Evolutionary conservation across 2,888 invertebrate species (phyloP).

Genomic region (Caenorhabditis becei): DNA sequence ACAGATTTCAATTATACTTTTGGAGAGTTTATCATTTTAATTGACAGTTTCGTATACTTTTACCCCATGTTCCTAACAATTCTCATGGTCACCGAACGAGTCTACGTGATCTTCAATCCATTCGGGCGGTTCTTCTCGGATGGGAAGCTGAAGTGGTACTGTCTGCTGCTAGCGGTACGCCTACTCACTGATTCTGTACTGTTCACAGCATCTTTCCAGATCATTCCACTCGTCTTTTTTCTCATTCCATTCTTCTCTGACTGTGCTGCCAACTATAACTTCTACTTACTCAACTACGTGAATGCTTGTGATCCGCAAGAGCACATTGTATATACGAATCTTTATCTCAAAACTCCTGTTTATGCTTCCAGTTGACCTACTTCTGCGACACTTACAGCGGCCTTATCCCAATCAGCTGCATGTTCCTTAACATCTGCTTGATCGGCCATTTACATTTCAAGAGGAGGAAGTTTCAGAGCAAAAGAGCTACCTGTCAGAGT

Average conservation of each 20-base stretch:
- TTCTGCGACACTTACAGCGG: slow-evolving; percentile 30
- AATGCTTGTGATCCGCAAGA: slow-evolving; percentile 30
- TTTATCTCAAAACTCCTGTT: too few species aligned
- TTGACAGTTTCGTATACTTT: slow-evolving; percentile 19
- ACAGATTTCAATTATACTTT: neutral
- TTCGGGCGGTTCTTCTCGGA: slow-evolving; percentile 18
- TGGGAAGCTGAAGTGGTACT: slow-evolving; percentile 16
- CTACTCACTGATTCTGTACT: neutral
- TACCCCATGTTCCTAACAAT: slow-evolving; percentile 32
- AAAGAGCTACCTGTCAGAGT: neutral
- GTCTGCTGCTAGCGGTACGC: slow-evolving; percentile 12
- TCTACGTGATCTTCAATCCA: slow-evolving; percentile 22
- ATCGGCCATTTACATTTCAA: slow-evolving; percentile 17
- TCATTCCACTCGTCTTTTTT: neutral
- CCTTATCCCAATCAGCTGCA: slow-evolving; percentile 10
- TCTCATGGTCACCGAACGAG: slow-evolving; percentile 27
- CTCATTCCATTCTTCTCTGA: slow-evolving; percentile 29
- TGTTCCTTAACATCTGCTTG: slow-evolving; percentile 18
- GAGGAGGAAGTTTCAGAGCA: neutral
- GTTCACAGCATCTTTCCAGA: slow-evolving; percentile 8
- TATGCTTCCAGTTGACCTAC: slow-evolving; percentile 26
- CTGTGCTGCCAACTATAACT: slow-evolving; percentile 26
- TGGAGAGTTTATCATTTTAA: slow-evolving; percentile 15
- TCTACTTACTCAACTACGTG: slow-evolving; percentile 19
- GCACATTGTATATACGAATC: slow-evolving; percentile 23